phyloP scores from a whole-genome alignment of 1,140 invertebrate species.

The Eupeodes corollae region DNA sequence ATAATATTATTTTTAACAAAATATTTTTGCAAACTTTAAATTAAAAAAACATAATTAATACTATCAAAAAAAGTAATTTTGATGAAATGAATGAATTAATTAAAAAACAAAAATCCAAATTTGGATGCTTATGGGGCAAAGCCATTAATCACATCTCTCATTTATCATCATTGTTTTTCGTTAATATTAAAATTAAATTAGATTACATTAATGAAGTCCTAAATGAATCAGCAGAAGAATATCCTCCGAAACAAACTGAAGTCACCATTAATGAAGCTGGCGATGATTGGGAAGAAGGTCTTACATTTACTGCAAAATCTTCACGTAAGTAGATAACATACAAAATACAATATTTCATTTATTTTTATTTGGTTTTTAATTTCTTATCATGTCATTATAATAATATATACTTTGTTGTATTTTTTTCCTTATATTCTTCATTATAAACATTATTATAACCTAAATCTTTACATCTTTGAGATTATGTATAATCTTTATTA shows the following conservation, averaged over 20 bases:
- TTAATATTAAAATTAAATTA: conserved; percentile 24
- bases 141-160: conserved; percentile 3
- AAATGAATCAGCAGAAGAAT: conserved; percentile 56
- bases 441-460: no score
- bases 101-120: no score
- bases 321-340: conserved; percentile 54
- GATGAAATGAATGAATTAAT: no score
- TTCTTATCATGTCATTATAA: conserved; percentile 4
- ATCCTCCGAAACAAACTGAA: conserved; percentile 36
- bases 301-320: conserved; percentile 74
- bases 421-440: not conserved
- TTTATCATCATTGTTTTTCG: no score
- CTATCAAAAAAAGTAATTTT: no score
- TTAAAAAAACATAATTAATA: no score
- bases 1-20: no score
- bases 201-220: conserved; percentile 72
- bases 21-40: no score
- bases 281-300: conserved; percentile 71
- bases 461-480: not conserved
- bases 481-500: not conserved
- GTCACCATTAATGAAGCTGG: conserved; percentile 31
- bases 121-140: no score
- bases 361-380: not conserved
- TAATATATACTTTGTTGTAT: not conserved
- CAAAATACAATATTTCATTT: conserved; percentile 10